A percentile compares a stretch with the other conserved stretches of the same genome.
Conservation (phyloP, 2,797 vertebrate genomes). For the Spheniscus humboldti region DNA sequence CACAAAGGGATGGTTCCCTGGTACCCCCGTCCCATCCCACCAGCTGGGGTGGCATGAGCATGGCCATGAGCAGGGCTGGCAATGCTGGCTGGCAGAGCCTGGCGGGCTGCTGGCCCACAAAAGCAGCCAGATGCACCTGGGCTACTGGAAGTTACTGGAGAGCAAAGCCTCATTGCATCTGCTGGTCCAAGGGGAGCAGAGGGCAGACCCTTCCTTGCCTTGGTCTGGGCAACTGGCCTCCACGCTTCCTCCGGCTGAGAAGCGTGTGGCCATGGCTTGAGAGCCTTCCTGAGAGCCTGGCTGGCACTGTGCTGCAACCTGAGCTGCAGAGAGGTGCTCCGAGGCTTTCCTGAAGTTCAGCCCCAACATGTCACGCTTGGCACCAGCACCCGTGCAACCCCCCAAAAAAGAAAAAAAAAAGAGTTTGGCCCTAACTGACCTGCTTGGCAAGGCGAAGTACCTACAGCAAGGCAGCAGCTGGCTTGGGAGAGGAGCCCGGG, state of each 20-base stretch:
- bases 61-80: background rate
- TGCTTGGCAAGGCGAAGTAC: conserved; percentile 17
- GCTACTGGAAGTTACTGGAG: background rate
- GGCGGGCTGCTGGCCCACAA: background rate
- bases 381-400: background rate
- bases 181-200: background rate
- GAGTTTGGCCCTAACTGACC: conserved; percentile 41
- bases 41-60: background rate
- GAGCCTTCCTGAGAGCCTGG: background rate
- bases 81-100: background rate
- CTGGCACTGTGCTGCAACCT: background rate
- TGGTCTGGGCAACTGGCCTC: background rate
- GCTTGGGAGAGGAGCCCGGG: background rate
- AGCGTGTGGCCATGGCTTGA: background rate
- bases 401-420: background rate
- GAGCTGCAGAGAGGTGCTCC: conserved; percentile 10
- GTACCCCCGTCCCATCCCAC: background rate
- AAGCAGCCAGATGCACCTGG: background rate
- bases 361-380: conserved; percentile 52
- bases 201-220: background rate
- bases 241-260: background rate
- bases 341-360: conserved; percentile 49
- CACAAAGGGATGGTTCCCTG: background rate
- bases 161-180: background rate
- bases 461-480: conserved; percentile 23